Base-by-base conservation (phyloP, 2,888 invertebrate genomes). In the Drosophila rellima region DNA sequence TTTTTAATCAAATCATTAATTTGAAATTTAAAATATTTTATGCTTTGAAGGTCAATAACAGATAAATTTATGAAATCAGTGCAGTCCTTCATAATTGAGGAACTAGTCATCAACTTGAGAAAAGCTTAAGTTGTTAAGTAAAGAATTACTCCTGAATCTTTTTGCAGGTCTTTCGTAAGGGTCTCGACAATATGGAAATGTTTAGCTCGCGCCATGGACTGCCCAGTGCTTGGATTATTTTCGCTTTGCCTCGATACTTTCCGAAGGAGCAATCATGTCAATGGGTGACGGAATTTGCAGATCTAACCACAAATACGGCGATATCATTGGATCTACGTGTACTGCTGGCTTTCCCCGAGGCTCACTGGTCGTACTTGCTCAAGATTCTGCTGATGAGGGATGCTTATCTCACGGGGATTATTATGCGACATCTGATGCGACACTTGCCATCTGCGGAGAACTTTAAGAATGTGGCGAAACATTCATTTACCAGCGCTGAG, bases 331-430 rank as follows among this genome's bases (percentile, higher is more conserved):
- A 97, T 80, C 90, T 97, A 29, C 94, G 94, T 48, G 95, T 97
- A 0, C 88, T 97, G 37, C 90, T 96, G 59, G 95, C 95, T 0
- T 96, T 96, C 82, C 96, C 97, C 0, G 96, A 96, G 85, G 95
- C 96, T 0, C 95, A 95, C 55, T 97, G 96, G 96, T 93, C 95
- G 0, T 94, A 95, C 71, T 91, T 97, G 20, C 93, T 97, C 0
- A 96, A 96, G 94, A 96, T 96, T 0, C 89, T 96, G 10, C 94
- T 95, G 88, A 96, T 96, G 96, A 94, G 95, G 1, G 94, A 95
- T 78, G 96, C 95, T 75, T 94, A 94, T 75, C 92, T 96, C 0
- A 93, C 95, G 0, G 93, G 94, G 2, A 92, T 94, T 47, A 93
- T 96, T 0, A 84, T 95, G 10, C 93, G 94, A 8, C 93, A 94